Conservation (phyloP, 2,888 invertebrate species). For the Fragum sueziense region DNA sequence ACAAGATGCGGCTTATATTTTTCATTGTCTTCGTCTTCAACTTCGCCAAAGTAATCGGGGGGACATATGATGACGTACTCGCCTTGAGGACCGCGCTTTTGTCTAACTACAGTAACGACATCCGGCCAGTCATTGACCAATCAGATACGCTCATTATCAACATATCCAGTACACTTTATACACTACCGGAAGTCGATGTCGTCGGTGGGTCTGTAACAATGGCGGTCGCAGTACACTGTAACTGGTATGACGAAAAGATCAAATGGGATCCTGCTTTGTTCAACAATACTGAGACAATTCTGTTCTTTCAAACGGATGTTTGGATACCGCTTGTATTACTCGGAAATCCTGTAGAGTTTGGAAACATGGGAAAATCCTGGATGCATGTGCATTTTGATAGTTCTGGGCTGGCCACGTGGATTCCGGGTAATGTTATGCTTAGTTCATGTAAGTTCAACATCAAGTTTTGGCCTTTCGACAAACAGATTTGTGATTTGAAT, state of each 20-base stretch:
- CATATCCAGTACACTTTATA: slow-evolving; percentile 17
- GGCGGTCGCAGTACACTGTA: not conserved
- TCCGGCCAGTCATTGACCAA: slow-evolving; percentile 27
- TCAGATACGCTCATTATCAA: slow-evolving; percentile 21
- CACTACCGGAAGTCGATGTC: slow-evolving; percentile 25
- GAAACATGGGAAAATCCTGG: slow-evolving; percentile 12
- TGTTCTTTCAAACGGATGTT: slow-evolving; percentile 14
- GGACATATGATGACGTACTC: slow-evolving; percentile 23
- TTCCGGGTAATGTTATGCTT: slow-evolving; percentile 14
- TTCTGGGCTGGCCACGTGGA: slow-evolving; percentile 16
- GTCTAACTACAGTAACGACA: slow-evolving; percentile 19
- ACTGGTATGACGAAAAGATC: slow-evolving; percentile 30
- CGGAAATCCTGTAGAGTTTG: slow-evolving; percentile 19
- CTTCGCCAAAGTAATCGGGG: not conserved
- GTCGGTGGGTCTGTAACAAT: slow-evolving; percentile 22
- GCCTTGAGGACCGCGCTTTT: slow-evolving; percentile 11
- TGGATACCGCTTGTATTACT: slow-evolving; percentile 30
- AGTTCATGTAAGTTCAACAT: slow-evolving; percentile 35
- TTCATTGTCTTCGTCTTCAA: too few species aligned
- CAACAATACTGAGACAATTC: slow-evolving; percentile 16
- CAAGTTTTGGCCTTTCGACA: slow-evolving; percentile 31
- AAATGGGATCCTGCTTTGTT: slow-evolving; percentile 17
- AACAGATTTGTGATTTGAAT: slow-evolving; percentile 34
- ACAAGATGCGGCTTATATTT: too few species aligned
- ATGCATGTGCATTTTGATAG: slow-evolving; percentile 7